phyloP scores from a whole-genome alignment of 2,888 invertebrate species.

The Oxyteleia sp. region DNA sequence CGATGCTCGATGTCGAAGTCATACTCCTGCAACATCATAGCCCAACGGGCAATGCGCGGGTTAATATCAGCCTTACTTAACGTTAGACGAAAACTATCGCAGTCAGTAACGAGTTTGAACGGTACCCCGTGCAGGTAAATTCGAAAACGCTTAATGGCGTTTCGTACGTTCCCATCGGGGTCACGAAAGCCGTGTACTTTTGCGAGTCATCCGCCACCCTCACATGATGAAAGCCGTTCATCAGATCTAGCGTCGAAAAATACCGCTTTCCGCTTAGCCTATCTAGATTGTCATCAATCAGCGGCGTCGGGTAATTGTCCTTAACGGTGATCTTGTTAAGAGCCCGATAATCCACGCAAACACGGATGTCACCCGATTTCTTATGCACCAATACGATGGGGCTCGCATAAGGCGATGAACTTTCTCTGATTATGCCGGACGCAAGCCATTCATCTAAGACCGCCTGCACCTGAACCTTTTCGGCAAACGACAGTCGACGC shows the following conservation, averaged over 20 bases:
- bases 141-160: neutral
- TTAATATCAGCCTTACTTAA: neutral
- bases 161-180: too few species aligned
- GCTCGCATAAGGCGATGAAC: neutral
- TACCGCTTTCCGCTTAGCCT: too few species aligned
- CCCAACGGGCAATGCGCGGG: neutral
- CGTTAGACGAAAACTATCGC: neutral
- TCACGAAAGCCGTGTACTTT: too few species aligned
- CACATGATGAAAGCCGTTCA: too few species aligned
- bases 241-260: too few species aligned
- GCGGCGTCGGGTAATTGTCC: neutral
- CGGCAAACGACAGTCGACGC: slow-evolving; percentile 25
- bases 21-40: neutral
- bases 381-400: slow-evolving; percentile 8
- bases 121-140: neutral
- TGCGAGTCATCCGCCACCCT: too few species aligned
- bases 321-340: slow-evolving; percentile 10
- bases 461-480: slow-evolving; percentile 27
- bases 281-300: too few species aligned
- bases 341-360: slow-evolving; percentile 7
- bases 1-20: neutral
- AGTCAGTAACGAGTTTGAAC: neutral
- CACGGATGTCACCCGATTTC: slow-evolving; percentile 6
- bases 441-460: slow-evolving; percentile 4
- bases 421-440: neutral